Evolutionary conservation across 2,888 invertebrate genomes (phyloP).

Genomic region (Merodon equestris): DNA sequence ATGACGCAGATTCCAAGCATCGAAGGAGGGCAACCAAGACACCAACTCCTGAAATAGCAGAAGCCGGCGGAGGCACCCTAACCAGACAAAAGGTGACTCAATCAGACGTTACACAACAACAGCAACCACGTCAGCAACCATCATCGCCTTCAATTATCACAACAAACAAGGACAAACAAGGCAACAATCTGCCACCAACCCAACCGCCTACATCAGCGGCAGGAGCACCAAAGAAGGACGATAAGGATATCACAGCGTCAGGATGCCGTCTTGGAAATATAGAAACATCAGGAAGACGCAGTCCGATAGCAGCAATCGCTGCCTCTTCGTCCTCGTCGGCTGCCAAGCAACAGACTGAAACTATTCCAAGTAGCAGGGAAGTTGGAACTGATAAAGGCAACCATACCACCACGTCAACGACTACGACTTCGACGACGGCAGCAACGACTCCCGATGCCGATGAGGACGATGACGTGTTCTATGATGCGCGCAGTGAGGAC

Average conservation of each 20-base stretch:
- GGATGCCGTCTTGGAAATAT: constrained; percentile 51
- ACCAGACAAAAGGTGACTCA: constrained; percentile 57
- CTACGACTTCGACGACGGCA: constrained; percentile 46
- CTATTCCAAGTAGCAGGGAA: constrained; percentile 56
- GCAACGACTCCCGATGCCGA: constrained; percentile 68
- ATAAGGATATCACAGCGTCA: constrained; percentile 27
- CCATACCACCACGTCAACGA: constrained; percentile 33
- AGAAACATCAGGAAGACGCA: constrained; percentile 51
- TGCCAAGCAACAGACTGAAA: constrained; percentile 56
- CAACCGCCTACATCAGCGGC: neutral
- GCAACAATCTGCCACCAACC: constrained; percentile 20
- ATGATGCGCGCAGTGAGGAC: constrained; percentile 77
- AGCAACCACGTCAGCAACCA: constrained; percentile 71
- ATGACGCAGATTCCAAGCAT: constrained; percentile 29
- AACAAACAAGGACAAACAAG: constrained; percentile 34
- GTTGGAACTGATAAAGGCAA: constrained; percentile 41
- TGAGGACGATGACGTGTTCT: constrained; percentile 77
- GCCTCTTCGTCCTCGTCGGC: constrained; percentile 20
- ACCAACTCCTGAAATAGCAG: neutral
- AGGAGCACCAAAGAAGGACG: constrained; percentile 16
- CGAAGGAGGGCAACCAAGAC: constrained; percentile 42
- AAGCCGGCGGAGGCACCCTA: constrained; percentile 26
- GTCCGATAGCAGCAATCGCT: constrained; percentile 57
- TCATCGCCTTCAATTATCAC: constrained; percentile 68
- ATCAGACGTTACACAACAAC: constrained; percentile 58